Conservation (phyloP, 2,888 invertebrate species). For the Cordylochernes scorpioides region DNA sequence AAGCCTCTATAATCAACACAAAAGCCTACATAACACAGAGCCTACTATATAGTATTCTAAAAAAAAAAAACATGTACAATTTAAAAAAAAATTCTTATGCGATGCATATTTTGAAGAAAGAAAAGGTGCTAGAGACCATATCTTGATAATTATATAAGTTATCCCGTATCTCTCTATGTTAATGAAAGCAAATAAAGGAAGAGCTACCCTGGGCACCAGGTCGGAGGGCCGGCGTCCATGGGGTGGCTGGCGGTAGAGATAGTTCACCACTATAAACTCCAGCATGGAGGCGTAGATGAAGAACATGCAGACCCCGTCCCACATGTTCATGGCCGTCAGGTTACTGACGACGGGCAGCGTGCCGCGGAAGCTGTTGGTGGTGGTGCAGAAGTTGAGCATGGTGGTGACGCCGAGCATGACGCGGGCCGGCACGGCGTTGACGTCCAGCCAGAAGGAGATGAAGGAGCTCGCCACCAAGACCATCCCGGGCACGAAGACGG, state of each 20-base stretch:
- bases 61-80: no score
- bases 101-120: no score
- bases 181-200: no score
- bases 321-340: slow-evolving; percentile 80
- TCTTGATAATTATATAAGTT: no score
- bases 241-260: slow-evolving; percentile 67
- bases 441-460: slow-evolving; percentile 90
- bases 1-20: no score
- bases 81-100: no score
- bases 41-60: no score
- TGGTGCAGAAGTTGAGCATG: slow-evolving; percentile 94
- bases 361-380: slow-evolving; percentile 26
- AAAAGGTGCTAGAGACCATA: no score
- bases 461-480: slow-evolving; percentile 86
- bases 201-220: no score
- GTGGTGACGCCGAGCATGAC: slow-evolving; percentile 93
- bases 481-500: slow-evolving; percentile 84
- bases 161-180: no score
- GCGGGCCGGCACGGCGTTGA: slow-evolving; percentile 84
- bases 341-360: slow-evolving; percentile 79
- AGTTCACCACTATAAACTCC: slow-evolving; percentile 83
- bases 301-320: slow-evolving; percentile 73
- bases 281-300: slow-evolving; percentile 80
- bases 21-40: no score
- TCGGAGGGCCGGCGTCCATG: slow-evolving; percentile 21